phyloP scores from a whole-genome alignment of 2,888 invertebrate species.

The Neria commutata region DNA sequence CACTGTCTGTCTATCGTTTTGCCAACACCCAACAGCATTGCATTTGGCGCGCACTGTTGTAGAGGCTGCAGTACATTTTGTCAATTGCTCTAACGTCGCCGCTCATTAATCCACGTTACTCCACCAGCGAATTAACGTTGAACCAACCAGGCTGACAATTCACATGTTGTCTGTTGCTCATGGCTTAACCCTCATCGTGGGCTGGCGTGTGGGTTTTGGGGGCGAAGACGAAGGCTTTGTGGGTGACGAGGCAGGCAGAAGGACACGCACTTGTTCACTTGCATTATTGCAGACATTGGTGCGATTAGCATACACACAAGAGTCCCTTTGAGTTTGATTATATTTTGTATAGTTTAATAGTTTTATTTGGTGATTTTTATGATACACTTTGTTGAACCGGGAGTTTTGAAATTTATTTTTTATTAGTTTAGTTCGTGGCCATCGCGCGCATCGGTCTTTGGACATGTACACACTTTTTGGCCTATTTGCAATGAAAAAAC shows the following conservation, averaged over 20 bases:
- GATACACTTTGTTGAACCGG: slow-evolving; percentile 33
- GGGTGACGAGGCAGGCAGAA: slow-evolving; percentile 7
- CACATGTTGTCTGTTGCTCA: neutral
- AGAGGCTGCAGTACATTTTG: no score
- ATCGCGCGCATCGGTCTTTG: slow-evolving; percentile 64
- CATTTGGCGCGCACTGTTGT: no score
- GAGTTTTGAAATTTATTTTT: slow-evolving; percentile 43
- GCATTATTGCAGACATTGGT: slow-evolving; percentile 1
- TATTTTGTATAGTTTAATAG: slow-evolving; percentile 21
- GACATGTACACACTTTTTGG: slow-evolving; percentile 64
- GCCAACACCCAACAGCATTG: neutral
- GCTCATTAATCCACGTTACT: slow-evolving; percentile 5
- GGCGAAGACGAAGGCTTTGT: neutral
- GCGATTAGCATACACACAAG: slow-evolving; percentile 6
- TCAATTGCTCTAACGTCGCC: slow-evolving; percentile 6
- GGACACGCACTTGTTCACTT: neutral
- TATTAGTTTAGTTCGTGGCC: slow-evolving; percentile 61
- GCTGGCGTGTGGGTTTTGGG: neutral
- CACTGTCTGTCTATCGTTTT: neutral
- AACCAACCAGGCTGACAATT: slow-evolving; percentile 7
- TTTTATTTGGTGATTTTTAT: slow-evolving; percentile 37
- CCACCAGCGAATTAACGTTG: neutral
- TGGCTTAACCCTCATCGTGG: slow-evolving; percentile 6
- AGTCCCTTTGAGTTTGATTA: slow-evolving; percentile 12
- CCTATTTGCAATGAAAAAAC: slow-evolving; percentile 63